Evolutionary conservation across 1,140 invertebrate genomes (phyloP).

Genomic region (Drosophila aff.): DNA sequence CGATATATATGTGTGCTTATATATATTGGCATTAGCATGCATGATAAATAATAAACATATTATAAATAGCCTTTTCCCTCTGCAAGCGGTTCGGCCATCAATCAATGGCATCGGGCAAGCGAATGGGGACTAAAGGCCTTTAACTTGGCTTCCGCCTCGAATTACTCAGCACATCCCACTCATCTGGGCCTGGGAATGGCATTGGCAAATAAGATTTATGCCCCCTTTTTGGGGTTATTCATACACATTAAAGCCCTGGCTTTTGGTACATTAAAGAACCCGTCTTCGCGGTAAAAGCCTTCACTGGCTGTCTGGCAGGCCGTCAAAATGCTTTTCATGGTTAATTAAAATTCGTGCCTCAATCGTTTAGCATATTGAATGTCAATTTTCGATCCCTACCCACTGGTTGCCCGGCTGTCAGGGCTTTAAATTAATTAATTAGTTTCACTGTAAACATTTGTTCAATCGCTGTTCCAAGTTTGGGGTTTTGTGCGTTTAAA

Average conservation of each 20-base stretch:
- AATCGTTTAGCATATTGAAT: constrained; percentile 62
- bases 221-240: constrained; percentile 19
- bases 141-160: constrained; percentile 37
- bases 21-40: constrained; percentile 60
- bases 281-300: background rate
- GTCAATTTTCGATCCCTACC: constrained; percentile 3
- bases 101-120: constrained; percentile 58
- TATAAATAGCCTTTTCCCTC: constrained; percentile 73
- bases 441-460: constrained; percentile 53
- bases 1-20: constrained; percentile 18
- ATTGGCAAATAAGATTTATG: constrained; percentile 50
- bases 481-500: constrained; percentile 3
- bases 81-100: constrained; percentile 53
- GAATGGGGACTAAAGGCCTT: constrained; percentile 13
- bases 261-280: constrained; percentile 26
- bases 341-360: constrained; percentile 62
- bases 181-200: constrained; percentile 23
- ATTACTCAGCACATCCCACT: constrained; percentile 65
- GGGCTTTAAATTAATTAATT: constrained; percentile 70
- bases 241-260: constrained; percentile 32
- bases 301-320: constrained; percentile 3
- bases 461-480: constrained; percentile 25
- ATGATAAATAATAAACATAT: constrained; percentile 78
- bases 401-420: background rate
- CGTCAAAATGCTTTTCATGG: constrained; percentile 60